Evolutionary conservation across 2,113 vertebrate species (phyloP).

Genomic region (Micronisus gabar): DNA sequence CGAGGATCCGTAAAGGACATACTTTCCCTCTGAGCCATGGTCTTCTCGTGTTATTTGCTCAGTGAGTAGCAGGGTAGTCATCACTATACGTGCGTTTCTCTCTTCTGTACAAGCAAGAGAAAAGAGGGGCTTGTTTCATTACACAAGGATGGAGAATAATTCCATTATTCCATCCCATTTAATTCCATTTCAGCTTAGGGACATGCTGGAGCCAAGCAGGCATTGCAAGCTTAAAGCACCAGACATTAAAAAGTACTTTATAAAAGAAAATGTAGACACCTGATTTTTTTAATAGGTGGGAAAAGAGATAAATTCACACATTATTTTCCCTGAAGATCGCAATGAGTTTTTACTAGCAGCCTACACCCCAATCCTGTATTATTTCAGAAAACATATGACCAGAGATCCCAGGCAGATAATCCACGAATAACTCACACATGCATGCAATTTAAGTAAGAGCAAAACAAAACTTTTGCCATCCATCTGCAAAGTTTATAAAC

Average conservation of each 20-base stretch:
- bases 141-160: rapidly evolving
- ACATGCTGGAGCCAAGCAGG: not conserved
- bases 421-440: rapidly evolving
- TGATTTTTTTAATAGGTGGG: not conserved
- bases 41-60: not conserved
- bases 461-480: not conserved
- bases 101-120: not conserved
- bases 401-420: not conserved
- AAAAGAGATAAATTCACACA: not conserved
- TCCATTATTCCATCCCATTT: not conserved
- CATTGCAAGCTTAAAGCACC: not conserved
- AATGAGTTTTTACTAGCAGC: not conserved
- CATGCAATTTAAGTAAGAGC: not conserved
- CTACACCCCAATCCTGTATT: not conserved
- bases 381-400: not conserved
- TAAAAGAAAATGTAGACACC: not conserved
- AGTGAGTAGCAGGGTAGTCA: not conserved
- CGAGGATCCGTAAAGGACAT: not conserved
- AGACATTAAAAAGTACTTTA: not conserved
- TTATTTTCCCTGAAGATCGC: not conserved
- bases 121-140: not conserved
- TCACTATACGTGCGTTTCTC: not conserved
- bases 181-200: not conserved
- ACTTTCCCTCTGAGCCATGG: not conserved
- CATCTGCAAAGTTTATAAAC: not conserved